phyloP scores from a whole-genome alignment of 1,140 invertebrate species.

The Cotesia typhae region DNA sequence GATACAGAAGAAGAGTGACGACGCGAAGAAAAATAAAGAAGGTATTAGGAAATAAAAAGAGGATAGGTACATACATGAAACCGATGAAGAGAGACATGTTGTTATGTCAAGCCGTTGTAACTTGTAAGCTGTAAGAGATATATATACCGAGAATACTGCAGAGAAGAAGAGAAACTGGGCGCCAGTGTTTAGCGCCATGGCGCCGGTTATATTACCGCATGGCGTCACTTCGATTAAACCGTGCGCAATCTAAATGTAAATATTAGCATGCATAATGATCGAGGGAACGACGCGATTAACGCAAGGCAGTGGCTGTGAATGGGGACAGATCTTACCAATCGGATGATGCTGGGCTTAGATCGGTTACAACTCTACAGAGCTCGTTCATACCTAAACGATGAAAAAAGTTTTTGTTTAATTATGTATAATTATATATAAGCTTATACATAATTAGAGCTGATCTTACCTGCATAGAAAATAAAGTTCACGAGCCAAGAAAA shows the following conservation, averaged over 20 bases:
- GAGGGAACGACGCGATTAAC: conserved; percentile 43
- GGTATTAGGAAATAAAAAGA: background rate
- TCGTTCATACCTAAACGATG: too few species aligned
- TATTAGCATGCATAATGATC: conserved; percentile 63
- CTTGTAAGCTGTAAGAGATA: background rate
- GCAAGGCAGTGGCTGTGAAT: conserved; percentile 38
- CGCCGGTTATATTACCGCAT: conserved; percentile 62
- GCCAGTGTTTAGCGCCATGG: conserved; percentile 60
- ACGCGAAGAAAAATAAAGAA: background rate
- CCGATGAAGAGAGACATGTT: conserved; percentile 30
- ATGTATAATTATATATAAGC: too few species aligned
- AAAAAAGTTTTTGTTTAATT: too few species aligned
- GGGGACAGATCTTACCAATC: conserved; percentile 31
- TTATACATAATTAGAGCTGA: too few species aligned
- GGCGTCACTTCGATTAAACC: conserved; percentile 63
- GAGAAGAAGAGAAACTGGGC: conserved; percentile 47
- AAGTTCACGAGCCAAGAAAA: too few species aligned
- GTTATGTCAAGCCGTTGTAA: background rate
- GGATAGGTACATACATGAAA: conserved; percentile 13
- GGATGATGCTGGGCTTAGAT: background rate
- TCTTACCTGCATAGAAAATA: too few species aligned
- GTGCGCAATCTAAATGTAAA: conserved; percentile 63
- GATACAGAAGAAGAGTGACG: background rate
- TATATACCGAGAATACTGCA: conserved; percentile 31
- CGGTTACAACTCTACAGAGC: too few species aligned